A percentile compares a stretch with the other conserved stretches of the same genome.
Conservation (phyloP, 1,140 invertebrate genomes). For the Pachyrhynchus sulphureomaculatus region DNA sequence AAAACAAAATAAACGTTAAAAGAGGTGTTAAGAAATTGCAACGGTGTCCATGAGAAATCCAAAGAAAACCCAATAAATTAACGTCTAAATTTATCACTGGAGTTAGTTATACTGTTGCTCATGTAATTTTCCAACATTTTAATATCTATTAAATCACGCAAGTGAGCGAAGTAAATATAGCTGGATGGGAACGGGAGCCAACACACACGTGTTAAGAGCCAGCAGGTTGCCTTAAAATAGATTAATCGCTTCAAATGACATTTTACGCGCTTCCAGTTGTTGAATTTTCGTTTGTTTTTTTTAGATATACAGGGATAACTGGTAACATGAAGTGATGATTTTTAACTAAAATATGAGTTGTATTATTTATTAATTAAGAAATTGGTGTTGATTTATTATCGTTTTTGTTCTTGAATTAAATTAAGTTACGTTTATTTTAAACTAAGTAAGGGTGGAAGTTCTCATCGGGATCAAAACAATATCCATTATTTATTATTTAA, state of each 20-base stretch:
- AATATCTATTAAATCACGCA: constrained; percentile 27
- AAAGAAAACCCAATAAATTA: constrained; percentile 12
- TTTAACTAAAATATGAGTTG: too few relatives aligned
- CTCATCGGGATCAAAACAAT: too few relatives aligned
- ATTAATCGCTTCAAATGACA: constrained; percentile 25
- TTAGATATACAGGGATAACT: constrained; percentile 6
- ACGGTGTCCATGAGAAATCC: neutral
- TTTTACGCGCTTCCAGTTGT: constrained; percentile 20
- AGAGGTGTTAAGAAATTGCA: too few relatives aligned
- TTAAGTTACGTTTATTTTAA: too few relatives aligned
- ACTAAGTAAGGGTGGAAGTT: too few relatives aligned
- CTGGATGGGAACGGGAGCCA: constrained; percentile 21
- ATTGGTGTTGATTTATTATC: too few relatives aligned
- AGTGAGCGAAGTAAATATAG: constrained; percentile 23
- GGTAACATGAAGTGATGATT: too few relatives aligned
- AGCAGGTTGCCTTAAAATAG: constrained; percentile 32
- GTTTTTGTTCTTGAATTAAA: too few relatives aligned
- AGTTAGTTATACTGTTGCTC: constrained; percentile 9
- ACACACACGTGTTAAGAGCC: constrained; percentile 24
- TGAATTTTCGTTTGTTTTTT: constrained; percentile 19
- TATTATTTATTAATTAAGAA: too few relatives aligned
- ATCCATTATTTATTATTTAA: too few relatives aligned
- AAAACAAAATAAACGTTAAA: too few relatives aligned
- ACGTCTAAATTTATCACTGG: constrained; percentile 19
- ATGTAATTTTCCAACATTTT: constrained; percentile 29